Conservation (phyloP, 2,113 vertebrate genomes). For the Ailuropoda melanoleuca region DNA sequence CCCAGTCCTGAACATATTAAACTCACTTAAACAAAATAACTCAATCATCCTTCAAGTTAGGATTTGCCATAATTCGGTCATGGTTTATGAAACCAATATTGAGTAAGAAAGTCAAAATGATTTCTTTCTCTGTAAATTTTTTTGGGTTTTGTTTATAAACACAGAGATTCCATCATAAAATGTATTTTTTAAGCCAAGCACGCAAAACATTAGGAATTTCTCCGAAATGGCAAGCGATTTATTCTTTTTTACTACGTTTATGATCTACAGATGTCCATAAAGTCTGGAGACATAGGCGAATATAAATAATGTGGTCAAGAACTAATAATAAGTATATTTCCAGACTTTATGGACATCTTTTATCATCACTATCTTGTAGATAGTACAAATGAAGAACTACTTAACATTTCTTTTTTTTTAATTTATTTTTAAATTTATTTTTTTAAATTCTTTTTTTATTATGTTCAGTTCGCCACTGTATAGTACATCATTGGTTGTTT, state of each 20-base stretch:
- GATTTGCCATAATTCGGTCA: conserved; percentile 44
- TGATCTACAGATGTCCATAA: conserved; percentile 27
- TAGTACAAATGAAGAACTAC: neutral
- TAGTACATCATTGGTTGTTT: no score
- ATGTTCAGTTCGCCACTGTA: no score
- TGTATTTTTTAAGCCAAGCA: conserved; percentile 13
- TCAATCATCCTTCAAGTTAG: conserved; percentile 2
- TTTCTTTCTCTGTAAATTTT: conserved; percentile 70
- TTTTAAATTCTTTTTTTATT: no score
- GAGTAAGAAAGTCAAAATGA: conserved; percentile 70
- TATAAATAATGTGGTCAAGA: conserved; percentile 60
- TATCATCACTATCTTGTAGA: neutral
- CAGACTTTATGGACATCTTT: neutral
- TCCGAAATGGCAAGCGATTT: conserved; percentile 53
- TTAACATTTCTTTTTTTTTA: conserved; percentile 26
- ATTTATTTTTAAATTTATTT: no score
- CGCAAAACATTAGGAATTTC: conserved; percentile 50
- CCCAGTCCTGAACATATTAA: conserved; percentile 12
- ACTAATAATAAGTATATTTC: conserved; percentile 45
- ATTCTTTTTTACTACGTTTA: conserved; percentile 57
- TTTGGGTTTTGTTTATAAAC: conserved; percentile 66
- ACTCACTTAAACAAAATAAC: conserved; percentile 59
- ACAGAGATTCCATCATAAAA: conserved; percentile 68
- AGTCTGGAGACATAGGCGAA: conserved; percentile 40
- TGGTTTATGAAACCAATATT: conserved; percentile 58